Evolutionary conservation across 2,113 vertebrate genomes (phyloP).

Genomic region (Rhodinocichla rosea): DNA sequence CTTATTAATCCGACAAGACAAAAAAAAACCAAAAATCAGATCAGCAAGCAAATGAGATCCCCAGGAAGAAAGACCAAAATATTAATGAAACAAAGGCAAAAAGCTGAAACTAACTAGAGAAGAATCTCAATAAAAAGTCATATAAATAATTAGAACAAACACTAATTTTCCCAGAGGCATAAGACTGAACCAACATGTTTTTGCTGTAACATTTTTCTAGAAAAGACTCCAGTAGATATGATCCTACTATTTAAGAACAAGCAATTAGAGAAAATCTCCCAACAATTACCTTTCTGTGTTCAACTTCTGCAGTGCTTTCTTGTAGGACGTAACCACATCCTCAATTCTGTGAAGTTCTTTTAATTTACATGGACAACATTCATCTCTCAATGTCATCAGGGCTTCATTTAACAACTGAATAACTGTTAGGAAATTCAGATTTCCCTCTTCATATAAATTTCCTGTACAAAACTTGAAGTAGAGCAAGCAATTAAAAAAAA

Average conservation of each 20-base stretch:
- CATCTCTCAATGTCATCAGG: slow-evolving; percentile 71
- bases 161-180: not conserved
- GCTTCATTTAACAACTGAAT: slow-evolving; percentile 83
- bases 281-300: slow-evolving; percentile 70
- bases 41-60: not conserved
- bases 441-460: slow-evolving; percentile 80
- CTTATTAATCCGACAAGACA: not conserved
- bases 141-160: not conserved
- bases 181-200: not conserved
- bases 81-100: not conserved
- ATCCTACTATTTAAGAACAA: not conserved
- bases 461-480: slow-evolving; percentile 63
- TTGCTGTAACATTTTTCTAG: not conserved
- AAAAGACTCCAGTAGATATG: not conserved
- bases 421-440: slow-evolving; percentile 81
- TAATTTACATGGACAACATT: slow-evolving; percentile 22
- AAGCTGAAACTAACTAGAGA: not conserved
- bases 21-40: not conserved
- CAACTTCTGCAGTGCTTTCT: slow-evolving; percentile 52
- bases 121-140: not conserved
- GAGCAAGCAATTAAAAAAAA: not conserved
- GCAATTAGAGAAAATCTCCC: not conserved
- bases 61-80: not conserved
- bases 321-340: slow-evolving; percentile 44
- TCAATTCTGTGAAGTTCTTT: slow-evolving; percentile 57